These are phyloP conservation scores for Aphodius granarius DNA, from an alignment of 2,888 invertebrate genomes.

Conservation along the genomic window DNA sequence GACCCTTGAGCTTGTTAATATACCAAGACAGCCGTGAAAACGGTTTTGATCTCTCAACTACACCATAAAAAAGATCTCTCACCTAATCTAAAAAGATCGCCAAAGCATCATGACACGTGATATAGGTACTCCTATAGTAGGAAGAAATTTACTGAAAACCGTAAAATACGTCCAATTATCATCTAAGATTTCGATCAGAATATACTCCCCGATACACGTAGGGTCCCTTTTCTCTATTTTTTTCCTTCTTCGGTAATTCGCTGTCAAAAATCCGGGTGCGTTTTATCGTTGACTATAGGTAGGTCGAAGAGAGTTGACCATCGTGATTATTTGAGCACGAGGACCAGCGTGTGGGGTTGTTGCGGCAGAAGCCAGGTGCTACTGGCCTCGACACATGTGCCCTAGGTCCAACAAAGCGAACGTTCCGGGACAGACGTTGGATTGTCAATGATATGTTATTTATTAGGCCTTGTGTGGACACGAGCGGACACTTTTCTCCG, in stretches of 20 bases:
- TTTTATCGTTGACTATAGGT: background rate
- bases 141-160: constrained; percentile 20
- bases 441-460: constrained; percentile 14
- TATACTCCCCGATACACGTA: background rate
- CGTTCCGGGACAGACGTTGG: background rate
- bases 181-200: constrained; percentile 18
- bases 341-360: background rate
- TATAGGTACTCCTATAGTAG: background rate
- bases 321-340: constrained; percentile 13
- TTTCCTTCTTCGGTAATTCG: constrained; percentile 1
- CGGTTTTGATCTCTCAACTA: constrained; percentile 8
- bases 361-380: background rate
- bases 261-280: constrained; percentile 3
- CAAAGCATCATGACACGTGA: constrained; percentile 8
- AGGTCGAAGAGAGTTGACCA: constrained; percentile 1
- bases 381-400: constrained; percentile 3
- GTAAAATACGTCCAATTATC: constrained; percentile 25
- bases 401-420: background rate
- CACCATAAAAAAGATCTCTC: constrained; percentile 3
- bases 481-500: background rate
- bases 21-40: background rate
- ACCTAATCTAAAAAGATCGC: constrained; percentile 3
- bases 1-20: background rate
- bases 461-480: constrained; percentile 1
- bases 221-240: background rate